Evolutionary conservation across 2,113 vertebrate genomes (phyloP), one percentile per base, ranked within the genome.

Genomic region (Apaloderma vittatum): DNA sequence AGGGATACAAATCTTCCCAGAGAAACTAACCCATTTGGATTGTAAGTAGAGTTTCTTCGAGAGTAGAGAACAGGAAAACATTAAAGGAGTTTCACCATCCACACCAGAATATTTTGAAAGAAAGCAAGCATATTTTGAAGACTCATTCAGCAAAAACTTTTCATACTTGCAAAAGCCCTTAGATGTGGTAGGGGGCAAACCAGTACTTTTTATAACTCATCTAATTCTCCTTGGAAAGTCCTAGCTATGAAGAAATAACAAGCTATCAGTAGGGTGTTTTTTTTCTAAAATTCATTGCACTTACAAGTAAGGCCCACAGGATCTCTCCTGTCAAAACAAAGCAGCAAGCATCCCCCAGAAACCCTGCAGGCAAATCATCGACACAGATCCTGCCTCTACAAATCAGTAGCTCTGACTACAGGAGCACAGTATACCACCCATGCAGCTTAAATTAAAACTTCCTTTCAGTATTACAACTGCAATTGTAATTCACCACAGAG

Each of bases 151-250:
- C 19, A 76, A 66, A 8, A 66, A 80, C 23, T 34, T 52, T 36
- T 29, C 21, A 72, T 30, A 24, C 10, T 61, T 45, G 22, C 23
- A 40, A 19, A 68, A 70, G 24, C 51, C 30, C 75, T 62, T 59
- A 22, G 15, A 54, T 8, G 6, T 1, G 6, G 4, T 12, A 12
- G 17, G 12, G 4, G 3, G 3, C 3, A 23, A 46, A 8, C 11
- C 20, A 34, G 20, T 11, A 81, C 15, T 49, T 78, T 70, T 51
- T 34, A 48, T 32, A 68, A 63, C 45, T 81, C n/a, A 57, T 22
- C 36, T 15, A 26, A 30, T 71, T 67, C 46, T 68, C 49, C 54
- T 68, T 70, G 14, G 3, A 36, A 61, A 71, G 46, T 29, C 21
- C 36, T 71, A 16, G 32, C 57, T 71, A 54, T 43, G 15, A 83